Evolutionary conservation across 2,888 invertebrate genomes (phyloP), one percentile per base, ranked within the genome.

Genomic region (Trichopoda pennipes): DNA sequence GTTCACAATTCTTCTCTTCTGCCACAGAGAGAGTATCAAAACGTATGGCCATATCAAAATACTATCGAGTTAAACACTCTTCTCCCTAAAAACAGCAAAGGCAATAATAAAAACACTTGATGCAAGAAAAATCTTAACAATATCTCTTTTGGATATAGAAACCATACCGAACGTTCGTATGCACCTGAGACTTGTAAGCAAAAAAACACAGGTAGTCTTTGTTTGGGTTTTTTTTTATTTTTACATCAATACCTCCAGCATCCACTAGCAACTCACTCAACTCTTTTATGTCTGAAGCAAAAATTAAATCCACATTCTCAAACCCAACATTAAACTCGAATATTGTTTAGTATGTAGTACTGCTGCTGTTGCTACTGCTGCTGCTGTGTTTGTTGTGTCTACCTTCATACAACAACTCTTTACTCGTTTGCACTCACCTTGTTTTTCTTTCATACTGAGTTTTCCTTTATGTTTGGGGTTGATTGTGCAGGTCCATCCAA

Each of bases 291-390:
- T 35, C 53, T 64, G 55, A 12, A 42, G 1, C 35, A 44, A 10
- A 73, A 47, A 35, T 49, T 49, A 49, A 80, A 61, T 74, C 79
- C 79, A 80, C 79, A 80, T 74, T 55, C 73, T 80, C 79, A 73
- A 73, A 74, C 79, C 79, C 53, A 28, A 17, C 47, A 53, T 44
- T 12, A n/a, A 55, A 58, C 75, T 56, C 14, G 51, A 66, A 35
- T 49, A 47, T 47, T 64, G 64, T 35, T n/a, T 9, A 32, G 6
- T 47, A 28, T 19, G 58, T n/a, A n/a, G n/a, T n/a, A n/a, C n/a
- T n/a, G n/a, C n/a, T n/a, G n/a, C n/a, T n/a, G n/a, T n/a, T n/a
- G n/a, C n/a, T n/a, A n/a, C n/a, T n/a, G n/a, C n/a, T n/a, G 66
- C 53, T 61, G 56, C 6, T 72, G 35, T n/a, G 51, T 32, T 56